Percentiles rank a stretch among this genome's conserved stretches.
Conservation (phyloP, 2,797 vertebrate species). For the Pipistrellus pipistrellus region DNA sequence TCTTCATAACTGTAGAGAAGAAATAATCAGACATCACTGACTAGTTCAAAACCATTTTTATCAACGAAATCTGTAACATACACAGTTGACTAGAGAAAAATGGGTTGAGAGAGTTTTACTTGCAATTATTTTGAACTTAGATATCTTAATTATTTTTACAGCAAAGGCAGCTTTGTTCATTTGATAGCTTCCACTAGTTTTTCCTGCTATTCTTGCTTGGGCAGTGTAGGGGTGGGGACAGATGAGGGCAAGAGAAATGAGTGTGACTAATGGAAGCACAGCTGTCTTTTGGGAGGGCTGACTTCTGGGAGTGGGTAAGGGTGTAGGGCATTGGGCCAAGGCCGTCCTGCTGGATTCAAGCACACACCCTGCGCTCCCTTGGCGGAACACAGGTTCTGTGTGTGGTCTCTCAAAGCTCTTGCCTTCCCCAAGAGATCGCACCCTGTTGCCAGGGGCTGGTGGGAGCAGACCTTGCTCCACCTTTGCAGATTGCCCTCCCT, state of each 20-base stretch:
- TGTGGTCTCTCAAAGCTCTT: not conserved
- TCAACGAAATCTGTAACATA: not conserved
- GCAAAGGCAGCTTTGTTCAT: not conserved
- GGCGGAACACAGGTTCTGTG: not conserved
- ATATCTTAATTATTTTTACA: not conserved
- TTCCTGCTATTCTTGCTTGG: not conserved
- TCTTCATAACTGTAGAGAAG: constrained; percentile 60
- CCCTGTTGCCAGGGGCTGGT: not conserved
- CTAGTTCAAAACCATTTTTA: constrained; percentile 41
- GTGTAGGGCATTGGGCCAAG: not conserved
- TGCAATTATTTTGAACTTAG: constrained; percentile 31
- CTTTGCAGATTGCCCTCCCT: not conserved
- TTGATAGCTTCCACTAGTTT: not conserved
- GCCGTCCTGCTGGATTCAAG: not conserved
- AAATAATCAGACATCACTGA: constrained; percentile 61
- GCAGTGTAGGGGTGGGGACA: not conserved
- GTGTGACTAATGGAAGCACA: not conserved
- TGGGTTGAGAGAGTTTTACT: not conserved
- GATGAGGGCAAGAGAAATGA: not conserved
- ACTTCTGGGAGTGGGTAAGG: not conserved
- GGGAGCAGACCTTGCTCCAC: not conserved
- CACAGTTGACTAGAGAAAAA: constrained; percentile 13
- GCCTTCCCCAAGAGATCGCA: not conserved
- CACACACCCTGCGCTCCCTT: not conserved
- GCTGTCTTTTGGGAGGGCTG: not conserved